These are phyloP conservation scores for Aleiodes alternator DNA, from an alignment of 2,888 invertebrate species.

Conservation along the genomic window DNA sequence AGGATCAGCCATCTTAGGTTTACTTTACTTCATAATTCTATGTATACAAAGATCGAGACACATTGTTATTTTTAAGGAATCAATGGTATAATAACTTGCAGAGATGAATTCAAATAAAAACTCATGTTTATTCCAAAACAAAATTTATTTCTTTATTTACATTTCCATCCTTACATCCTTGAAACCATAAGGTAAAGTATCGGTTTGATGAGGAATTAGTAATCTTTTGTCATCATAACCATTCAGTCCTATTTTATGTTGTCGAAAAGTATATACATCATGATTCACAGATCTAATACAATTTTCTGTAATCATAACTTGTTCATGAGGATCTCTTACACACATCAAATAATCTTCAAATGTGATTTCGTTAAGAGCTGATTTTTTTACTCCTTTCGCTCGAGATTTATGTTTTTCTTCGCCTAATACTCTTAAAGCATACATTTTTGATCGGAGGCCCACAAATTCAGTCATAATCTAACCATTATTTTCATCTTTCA, in stretches of 20 bases:
- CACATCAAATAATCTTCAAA: slow-evolving; percentile 34
- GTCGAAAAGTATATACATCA: slow-evolving; percentile 15
- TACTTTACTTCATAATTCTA: no score
- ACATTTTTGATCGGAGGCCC: slow-evolving; percentile 35
- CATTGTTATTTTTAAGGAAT: no score
- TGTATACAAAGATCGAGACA: no score
- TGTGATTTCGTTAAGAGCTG: slow-evolving; percentile 21
- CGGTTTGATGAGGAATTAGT: slow-evolving; percentile 11
- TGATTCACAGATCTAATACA: background rate
- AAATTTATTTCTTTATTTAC: no score
- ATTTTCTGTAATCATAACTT: background rate
- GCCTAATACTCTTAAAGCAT: slow-evolving; percentile 8
- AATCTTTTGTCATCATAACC: slow-evolving; percentile 34
- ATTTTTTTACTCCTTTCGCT: slow-evolving; percentile 40
- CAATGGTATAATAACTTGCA: no score
- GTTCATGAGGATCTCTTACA: background rate
- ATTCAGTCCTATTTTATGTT: slow-evolving; percentile 29
- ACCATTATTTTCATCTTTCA: slow-evolving; percentile 45
- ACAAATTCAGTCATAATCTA: slow-evolving; percentile 33
- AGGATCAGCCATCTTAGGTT: no score
- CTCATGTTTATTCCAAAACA: no score
- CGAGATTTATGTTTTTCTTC: slow-evolving; percentile 53
- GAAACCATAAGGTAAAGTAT: slow-evolving; percentile 42
- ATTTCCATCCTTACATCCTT: no score
- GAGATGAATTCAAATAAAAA: background rate